Evolutionary conservation across 1,140 invertebrate species (phyloP).

Genomic region (Drosophila ercepeae): DNA sequence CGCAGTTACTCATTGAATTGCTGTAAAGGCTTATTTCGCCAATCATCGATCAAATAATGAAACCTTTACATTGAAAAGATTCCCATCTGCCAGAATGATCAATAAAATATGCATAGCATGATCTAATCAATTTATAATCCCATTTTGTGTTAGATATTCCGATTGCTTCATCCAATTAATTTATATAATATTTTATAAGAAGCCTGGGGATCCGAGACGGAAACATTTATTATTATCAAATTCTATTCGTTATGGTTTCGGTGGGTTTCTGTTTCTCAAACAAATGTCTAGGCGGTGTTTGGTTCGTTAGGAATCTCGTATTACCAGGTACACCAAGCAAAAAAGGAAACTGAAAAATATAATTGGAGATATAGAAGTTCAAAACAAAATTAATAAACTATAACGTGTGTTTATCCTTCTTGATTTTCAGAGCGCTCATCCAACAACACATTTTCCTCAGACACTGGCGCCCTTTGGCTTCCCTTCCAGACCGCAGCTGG

Average conservation of each 20-base stretch:
- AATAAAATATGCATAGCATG: background rate
- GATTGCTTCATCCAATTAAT: too few relatives aligned
- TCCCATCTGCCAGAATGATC: background rate
- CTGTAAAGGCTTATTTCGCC: too few relatives aligned
- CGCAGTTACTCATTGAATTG: too few relatives aligned
- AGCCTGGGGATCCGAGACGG: background rate
- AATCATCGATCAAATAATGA: background rate
- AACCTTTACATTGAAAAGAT: background rate
- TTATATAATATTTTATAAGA: background rate
- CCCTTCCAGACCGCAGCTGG: constrained; percentile 93
- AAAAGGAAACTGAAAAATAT: background rate
- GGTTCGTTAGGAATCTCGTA: too few relatives aligned
- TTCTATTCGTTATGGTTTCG: background rate
- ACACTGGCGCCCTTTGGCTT: constrained; percentile 89
- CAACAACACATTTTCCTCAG: constrained; percentile 78
- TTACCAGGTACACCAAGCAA: background rate
- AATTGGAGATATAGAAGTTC: too few relatives aligned
- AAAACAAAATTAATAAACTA: too few relatives aligned
- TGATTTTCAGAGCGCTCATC: constrained; percentile 68
- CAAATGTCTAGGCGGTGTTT: too few relatives aligned
- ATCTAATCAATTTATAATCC: background rate
- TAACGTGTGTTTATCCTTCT: background rate
- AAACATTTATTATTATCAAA: background rate
- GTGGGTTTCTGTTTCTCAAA: too few relatives aligned
- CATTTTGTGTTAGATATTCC: too few relatives aligned